Evolutionary conservation across 2,797 vertebrate genomes (phyloP).

Genomic region (Phrynocephalus forsythii): DNA sequence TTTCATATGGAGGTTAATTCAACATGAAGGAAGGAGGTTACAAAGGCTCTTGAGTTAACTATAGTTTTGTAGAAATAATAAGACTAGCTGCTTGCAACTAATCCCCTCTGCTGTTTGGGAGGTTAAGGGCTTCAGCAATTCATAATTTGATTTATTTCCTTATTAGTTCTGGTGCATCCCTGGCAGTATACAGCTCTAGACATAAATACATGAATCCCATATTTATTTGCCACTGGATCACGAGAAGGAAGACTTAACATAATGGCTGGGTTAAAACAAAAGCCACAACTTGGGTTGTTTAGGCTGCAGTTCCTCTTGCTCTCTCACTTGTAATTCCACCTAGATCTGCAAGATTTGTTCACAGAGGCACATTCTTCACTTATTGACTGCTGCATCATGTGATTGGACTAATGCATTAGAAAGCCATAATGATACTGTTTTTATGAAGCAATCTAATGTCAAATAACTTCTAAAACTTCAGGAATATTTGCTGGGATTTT

Average conservation of each 20-base stretch:
- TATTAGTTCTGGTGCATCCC: slow-evolving; percentile 12
- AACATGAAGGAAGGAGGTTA: slow-evolving; percentile 55
- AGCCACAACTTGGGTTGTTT: slow-evolving; percentile 3
- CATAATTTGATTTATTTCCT: slow-evolving; percentile 21
- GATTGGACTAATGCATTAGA: not conserved
- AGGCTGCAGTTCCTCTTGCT: not conserved
- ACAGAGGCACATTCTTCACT: not conserved
- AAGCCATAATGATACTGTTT: too few relatives aligned
- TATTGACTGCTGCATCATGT: not conserved
- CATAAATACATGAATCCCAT: slow-evolving; percentile 1
- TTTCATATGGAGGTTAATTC: slow-evolving; percentile 61
- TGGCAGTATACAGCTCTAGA: not conserved
- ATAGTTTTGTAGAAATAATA: slow-evolving; percentile 57
- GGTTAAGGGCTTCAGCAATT: slow-evolving; percentile 1
- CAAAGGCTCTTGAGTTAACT: slow-evolving; percentile 43
- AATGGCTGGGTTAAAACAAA: not conserved
- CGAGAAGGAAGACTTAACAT: not conserved
- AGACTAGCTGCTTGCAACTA: slow-evolving; percentile 15
- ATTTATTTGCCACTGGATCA: slow-evolving; percentile 3
- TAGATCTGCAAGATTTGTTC: not conserved
- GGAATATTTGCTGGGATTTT: too few relatives aligned
- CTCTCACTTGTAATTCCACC: not conserved
- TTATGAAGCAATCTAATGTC: too few relatives aligned
- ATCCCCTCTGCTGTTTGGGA: slow-evolving; percentile 25
- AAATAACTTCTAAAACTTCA: too few relatives aligned